A percentile compares a stretch with the other conserved stretches of the same genome.
Conservation (phyloP, 2,797 vertebrate species). For the Mallotus villosus region DNA sequence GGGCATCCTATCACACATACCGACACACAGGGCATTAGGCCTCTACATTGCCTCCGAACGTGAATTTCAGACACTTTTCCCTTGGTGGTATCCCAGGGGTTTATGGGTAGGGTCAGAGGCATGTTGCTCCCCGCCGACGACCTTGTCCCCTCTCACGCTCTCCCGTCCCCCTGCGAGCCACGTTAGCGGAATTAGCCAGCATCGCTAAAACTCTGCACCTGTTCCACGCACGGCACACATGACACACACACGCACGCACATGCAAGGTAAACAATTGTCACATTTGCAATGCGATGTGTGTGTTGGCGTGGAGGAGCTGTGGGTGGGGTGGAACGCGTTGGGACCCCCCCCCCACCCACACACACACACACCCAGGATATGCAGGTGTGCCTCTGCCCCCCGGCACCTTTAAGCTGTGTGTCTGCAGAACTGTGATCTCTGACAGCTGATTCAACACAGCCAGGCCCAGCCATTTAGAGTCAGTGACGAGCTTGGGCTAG, state of each 20-base stretch:
- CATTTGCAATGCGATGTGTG: conserved; percentile 26
- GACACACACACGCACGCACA: conserved; percentile 38
- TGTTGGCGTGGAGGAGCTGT: not conserved
- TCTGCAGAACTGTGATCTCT: conserved; percentile 27
- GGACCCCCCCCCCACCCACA: not conserved
- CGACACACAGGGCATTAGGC: conserved; percentile 34
- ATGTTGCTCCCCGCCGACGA: conserved; percentile 49
- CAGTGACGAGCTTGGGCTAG: conserved; percentile 52
- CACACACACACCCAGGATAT: conserved; percentile 19
- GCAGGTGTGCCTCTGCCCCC: conserved; percentile 69
- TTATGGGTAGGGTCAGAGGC: conserved; percentile 62
- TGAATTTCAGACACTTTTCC: conserved; percentile 64
- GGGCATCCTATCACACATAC: conserved; percentile 26
- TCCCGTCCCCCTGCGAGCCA: conserved; percentile 18
- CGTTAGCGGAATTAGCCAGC: conserved; percentile 45
- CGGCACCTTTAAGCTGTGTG: conserved; percentile 41
- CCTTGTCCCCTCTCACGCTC: conserved; percentile 68
- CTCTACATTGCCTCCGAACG: conserved; percentile 67
- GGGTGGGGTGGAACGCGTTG: conserved; percentile 30
- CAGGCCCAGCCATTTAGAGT: conserved; percentile 50
- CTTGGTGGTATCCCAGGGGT: conserved; percentile 42
- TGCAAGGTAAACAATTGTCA: conserved; percentile 56
- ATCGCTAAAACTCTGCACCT: conserved; percentile 66
- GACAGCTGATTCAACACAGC: conserved; percentile 72
- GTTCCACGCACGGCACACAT: conserved; percentile 52